Percentiles rank a stretch among this genome's conserved stretches.
These are phyloP conservation scores for Mylabris sibirica DNA, from an alignment of 2,888 invertebrate species.

Conservation along the genomic window DNA sequence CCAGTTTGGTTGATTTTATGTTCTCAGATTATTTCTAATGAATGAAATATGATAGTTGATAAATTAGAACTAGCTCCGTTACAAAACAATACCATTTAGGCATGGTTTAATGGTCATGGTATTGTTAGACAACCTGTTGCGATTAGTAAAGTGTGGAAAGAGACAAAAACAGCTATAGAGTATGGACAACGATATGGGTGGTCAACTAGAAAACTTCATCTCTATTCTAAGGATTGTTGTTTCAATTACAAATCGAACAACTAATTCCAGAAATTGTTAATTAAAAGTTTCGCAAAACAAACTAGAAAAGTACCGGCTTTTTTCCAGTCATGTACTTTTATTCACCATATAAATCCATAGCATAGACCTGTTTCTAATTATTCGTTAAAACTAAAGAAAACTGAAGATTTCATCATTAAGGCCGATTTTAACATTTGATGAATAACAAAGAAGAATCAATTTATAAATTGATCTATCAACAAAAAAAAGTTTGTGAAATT, in stretches of 20 bases:
- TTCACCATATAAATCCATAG: neutral
- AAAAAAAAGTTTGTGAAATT: no score
- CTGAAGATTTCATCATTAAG: neutral
- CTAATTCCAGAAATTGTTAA: neutral
- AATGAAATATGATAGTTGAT: conserved; percentile 7
- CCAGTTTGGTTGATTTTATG: conserved; percentile 1
- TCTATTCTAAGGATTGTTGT: neutral
- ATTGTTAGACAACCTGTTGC: conserved; percentile 12
- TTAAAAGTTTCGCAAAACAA: neutral
- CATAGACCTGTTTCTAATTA: neutral
- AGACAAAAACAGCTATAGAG: neutral
- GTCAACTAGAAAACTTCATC: neutral
- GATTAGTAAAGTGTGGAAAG: neutral
- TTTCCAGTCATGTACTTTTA: neutral
- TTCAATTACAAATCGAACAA: neutral
- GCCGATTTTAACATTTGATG: no score
- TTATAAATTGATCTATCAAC: no score
- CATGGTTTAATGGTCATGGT: neutral
- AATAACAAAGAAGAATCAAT: no score
- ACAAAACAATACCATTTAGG: conserved; percentile 14
- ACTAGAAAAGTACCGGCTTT: neutral
- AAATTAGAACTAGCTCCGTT: conserved; percentile 5
- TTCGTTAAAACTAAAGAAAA: neutral
- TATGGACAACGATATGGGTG: neutral
- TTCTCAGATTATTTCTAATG: neutral